phyloP scores from a whole-genome alignment of 2,797 vertebrate genomes.

The Cyprinella venusta region DNA sequence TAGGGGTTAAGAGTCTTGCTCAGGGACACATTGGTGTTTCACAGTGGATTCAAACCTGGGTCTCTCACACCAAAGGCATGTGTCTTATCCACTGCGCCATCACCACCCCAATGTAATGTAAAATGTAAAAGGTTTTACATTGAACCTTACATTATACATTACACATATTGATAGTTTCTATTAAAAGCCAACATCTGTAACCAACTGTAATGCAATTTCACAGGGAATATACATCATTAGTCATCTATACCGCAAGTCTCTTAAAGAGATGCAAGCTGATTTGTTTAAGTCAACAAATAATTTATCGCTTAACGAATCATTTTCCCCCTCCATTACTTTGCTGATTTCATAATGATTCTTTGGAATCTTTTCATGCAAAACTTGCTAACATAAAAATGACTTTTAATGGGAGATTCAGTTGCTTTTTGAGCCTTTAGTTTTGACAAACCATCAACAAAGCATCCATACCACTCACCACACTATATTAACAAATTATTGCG shows the following conservation, averaged over 20 bases:
- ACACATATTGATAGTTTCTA: not conserved
- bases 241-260: slow-evolving; percentile 3
- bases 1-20: too few relatives aligned
- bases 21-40: too few relatives aligned
- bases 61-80: too few relatives aligned
- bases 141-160: not conserved
- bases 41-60: too few relatives aligned
- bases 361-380: not conserved
- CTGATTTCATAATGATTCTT: not conserved
- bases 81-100: too few relatives aligned
- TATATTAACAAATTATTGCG: slow-evolving; percentile 12
- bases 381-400: not conserved
- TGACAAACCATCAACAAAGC: slow-evolving; percentile 10
- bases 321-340: not conserved
- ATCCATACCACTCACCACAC: not conserved
- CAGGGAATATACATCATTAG: not conserved
- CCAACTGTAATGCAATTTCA: slow-evolving; percentile 1
- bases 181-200: not conserved
- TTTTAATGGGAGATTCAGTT: slow-evolving; percentile 1
- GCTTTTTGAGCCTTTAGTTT: not conserved
- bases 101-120: too few relatives aligned
- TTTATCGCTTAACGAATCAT: not conserved
- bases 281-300: not conserved
- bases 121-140: too few relatives aligned
- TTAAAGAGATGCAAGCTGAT: not conserved